Base-by-base conservation (phyloP, 2,888 invertebrate species). In the Atethmia centrago region DNA sequence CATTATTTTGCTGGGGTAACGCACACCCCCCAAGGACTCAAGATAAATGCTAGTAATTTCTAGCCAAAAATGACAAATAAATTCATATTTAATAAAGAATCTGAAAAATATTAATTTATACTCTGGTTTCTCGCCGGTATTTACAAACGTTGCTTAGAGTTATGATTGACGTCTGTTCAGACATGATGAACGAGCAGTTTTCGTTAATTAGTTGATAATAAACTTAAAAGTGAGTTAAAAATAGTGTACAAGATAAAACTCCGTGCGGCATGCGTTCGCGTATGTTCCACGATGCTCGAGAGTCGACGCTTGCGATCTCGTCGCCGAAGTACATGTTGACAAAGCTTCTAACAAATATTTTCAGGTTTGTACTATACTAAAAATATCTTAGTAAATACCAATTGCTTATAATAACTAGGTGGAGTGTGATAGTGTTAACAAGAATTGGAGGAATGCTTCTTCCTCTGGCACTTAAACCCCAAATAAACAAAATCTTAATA, bases 401-500 rank as follows among this genome's bases (percentile, higher is more conserved):
- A 72, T 42, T 31, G 16, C 28, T 25, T 36, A 40, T 42, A 31
- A 56, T 47, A 42, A 49, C 25, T 19, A 10, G 3, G 7, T 25
- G 3, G 12, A 51, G 10, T 19, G 16, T 51, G 10, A 19, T 16
- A 69, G 21, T 31, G 12, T 21, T 21, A 55, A 40, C 28, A 28
- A 31, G 59, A 49, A n/a, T 9, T 10, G 10, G 40, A 42, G 2
- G 12, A 40, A n/a, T 58, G 5, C 25, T 36, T 40, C 40, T 36
- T 74, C n/a, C n/a, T 49, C 31, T 58, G 16, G 12, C 42, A 21
- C 61, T 31, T n/a, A 12, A 4, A 14, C 14, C 2, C 16, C 16
- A 73, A 72, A 21, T 61, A 31, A 61, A 62, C 40, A 73, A 51
- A 25, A 62, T 40, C 9, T 42, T 45, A 73, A 45, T 36, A 45